Evolutionary conservation across 2,888 invertebrate species (phyloP), one percentile per base, ranked within the genome.

Genomic region (Cyrtodaria siliqua): DNA sequence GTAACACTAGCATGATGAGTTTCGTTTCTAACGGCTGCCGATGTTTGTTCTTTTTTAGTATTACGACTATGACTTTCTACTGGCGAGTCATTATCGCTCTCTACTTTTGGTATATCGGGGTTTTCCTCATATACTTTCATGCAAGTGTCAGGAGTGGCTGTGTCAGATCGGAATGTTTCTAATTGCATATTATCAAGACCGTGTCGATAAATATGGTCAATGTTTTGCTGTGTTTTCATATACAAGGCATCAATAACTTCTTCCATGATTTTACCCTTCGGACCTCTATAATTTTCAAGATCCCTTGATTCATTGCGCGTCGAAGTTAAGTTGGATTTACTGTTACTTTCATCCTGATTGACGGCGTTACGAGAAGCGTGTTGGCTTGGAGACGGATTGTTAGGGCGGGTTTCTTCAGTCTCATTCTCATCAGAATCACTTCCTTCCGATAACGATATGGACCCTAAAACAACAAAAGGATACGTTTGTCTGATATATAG

Each of bases 201-300:
- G 44, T 73, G 70, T 29, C 67, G 69, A 60, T 77, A 80, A 9
- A 80, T 76, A 27, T 42, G 53, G 49, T 80, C 80, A 24, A 80
- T 57, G 38, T 80, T 80, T 14, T 42, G 61, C 20, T 70, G 70
- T 14, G 80, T 76, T 44, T 80, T 69, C n/a, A 63, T 27, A 44
- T 71, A 80, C 8, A 80, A 33, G n/a, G 66, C 67, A 29, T 80
- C 80, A 20, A 80, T 80, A 4, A 74, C 76, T 26, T 76, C 67
- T 61, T 80, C 80, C 73, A 80, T 73, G 6, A 70, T 56, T 20
- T 59, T 73, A 18, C 53, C 55, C 38, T 61, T 66, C 0, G 27
- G n/a, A n/a, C 29, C 18, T n/a, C 33, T 16, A 49, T 29, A 14
- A 29, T 9, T 16, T 57, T 33, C 20, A 14, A 14, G 6, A 9